Base-by-base conservation (phyloP, 2,797 vertebrate genomes). In the Aeoliscus strigatus region DNA sequence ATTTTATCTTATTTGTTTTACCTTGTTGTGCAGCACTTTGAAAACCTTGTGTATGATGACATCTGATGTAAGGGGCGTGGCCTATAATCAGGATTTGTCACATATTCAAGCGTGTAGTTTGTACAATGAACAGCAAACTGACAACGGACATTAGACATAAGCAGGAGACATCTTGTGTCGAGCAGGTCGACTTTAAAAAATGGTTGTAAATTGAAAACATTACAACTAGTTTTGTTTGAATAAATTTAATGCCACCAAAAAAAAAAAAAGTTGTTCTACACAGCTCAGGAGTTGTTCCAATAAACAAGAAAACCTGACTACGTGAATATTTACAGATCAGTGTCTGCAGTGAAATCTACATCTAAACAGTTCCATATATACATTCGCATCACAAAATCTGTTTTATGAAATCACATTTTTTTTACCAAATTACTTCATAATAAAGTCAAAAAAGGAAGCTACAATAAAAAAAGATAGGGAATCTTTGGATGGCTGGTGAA, bases 241-340 rank as follows among this genome's bases (percentile, higher is more conserved):
- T 63, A 13, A 14, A 70, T 82, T 77, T 82, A 80, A 66, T 83
- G 40, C 18, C 60, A 76, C 45, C 58, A 73, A 62, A 74, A 39
- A 29, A 9, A 17, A 28, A 6, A 29, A 57, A 5, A 25, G 4
- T 8, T 36, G 17, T 39, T 28, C 28, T 54, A 40, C 26, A 76
- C 9, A 39, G 48, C 12, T 47, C 9, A 29, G 6, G 18, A 52
- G 51, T 25, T 32, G 39, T 55, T 51, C 55, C 16, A 35, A 27
- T 41, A 29, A 47, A 44, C 12, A 26, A 27, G 53, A 67, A 67
- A 41, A 12, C 5, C 18, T 34, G 8, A 29, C 16, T n/a, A n/a
- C n/a, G 27, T 14, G 55, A 18, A 11, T 39, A 50, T 70, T 59
- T 67, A 68, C 50, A 68, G 45, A 4, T 14, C 8, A 27, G 10